Percentiles rank a stretch among this genome's conserved stretches.
Evolutionary conservation across 2,888 invertebrate genomes (phyloP).

Genomic region (Agrochola lota): DNA sequence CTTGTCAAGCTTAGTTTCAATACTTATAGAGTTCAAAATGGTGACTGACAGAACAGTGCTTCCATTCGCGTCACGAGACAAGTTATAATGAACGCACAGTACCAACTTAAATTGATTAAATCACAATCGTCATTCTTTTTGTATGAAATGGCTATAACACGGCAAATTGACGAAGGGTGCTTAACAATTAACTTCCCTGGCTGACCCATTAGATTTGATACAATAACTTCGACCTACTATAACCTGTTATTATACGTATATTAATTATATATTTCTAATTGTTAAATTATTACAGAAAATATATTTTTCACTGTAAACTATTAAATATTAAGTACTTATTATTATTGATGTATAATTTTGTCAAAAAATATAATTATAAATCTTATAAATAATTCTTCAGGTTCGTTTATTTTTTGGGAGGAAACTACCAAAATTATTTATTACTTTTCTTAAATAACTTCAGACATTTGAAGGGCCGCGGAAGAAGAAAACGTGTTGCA

Average conservation of each 20-base stretch:
- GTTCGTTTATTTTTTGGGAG: not conserved
- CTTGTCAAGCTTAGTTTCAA: too few species aligned
- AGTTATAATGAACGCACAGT: too few species aligned
- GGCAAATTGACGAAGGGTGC: not conserved
- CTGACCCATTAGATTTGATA: not conserved
- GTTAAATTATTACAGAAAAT: constrained; percentile 26
- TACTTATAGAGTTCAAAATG: too few species aligned
- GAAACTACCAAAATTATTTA: not conserved
- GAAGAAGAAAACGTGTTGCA: too few species aligned
- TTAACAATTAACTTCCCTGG: not conserved
- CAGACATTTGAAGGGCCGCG: not conserved
- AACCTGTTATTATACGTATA: not conserved
- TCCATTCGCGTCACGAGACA: too few species aligned
- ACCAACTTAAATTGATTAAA: not conserved
- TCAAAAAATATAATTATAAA: constrained; percentile 40
- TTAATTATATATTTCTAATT: constrained; percentile 24
- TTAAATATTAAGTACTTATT: constrained; percentile 24
- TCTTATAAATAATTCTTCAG: constrained; percentile 2
- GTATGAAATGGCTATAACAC: not conserved
- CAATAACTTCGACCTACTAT: constrained; percentile 5
- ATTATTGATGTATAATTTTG: constrained; percentile 48
- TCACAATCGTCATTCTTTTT: not conserved
- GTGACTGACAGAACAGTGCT: too few species aligned
- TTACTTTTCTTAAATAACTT: not conserved
- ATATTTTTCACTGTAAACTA: constrained; percentile 42